Conservation (phyloP, 1,140 invertebrate genomes). For the Araneus ventricosus region DNA sequence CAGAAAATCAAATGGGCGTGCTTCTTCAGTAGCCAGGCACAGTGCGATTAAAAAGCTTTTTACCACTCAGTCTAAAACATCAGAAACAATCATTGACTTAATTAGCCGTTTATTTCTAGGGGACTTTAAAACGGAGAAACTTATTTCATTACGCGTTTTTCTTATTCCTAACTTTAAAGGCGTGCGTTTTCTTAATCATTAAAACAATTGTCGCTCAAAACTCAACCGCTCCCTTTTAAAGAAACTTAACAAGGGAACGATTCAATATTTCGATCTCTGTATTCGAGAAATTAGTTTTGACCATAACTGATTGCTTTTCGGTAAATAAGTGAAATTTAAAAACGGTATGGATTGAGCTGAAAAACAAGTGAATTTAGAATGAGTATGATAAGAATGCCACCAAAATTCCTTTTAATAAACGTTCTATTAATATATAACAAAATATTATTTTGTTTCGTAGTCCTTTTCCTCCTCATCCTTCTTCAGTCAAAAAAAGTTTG, state of each 20-base stretch:
- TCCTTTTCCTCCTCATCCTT: too few species aligned
- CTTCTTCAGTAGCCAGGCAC: constrained; percentile 24
- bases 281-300: background rate
- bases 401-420: too few species aligned
- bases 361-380: background rate
- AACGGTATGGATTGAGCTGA: background rate
- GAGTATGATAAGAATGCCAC: too few species aligned
- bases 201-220: constrained; percentile 67
- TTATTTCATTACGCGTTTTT: constrained; percentile 67
- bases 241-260: background rate
- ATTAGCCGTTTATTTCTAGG: constrained; percentile 64
- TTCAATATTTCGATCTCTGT: constrained; percentile 32
- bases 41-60: constrained; percentile 64
- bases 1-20: constrained; percentile 47
- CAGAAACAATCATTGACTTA: constrained; percentile 73
- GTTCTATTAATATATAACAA: too few species aligned
- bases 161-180: constrained; percentile 36
- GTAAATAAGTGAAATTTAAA: background rate
- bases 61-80: constrained; percentile 66
- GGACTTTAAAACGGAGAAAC: constrained; percentile 56
- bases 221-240: background rate
- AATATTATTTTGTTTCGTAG: too few species aligned
- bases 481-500: too few species aligned
- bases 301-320: background rate
- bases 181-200: constrained; percentile 59